Evolutionary conservation across 2,888 invertebrate species (phyloP).

Genomic region (Drosophila lacicola): DNA sequence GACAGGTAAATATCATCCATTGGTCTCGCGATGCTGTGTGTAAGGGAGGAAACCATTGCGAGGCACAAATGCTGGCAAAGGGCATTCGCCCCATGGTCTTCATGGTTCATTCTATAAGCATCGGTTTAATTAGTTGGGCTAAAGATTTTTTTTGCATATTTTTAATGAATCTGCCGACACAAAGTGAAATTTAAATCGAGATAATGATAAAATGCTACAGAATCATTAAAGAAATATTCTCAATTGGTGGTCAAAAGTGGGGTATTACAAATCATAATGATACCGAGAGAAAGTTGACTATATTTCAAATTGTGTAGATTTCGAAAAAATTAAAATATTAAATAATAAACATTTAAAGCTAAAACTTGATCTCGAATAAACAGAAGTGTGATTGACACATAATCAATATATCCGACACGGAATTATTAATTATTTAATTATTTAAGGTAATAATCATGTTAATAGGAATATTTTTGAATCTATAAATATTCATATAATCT

Average conservation of each 20-base stretch:
- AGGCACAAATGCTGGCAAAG: conserved; percentile 33
- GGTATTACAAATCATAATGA: conserved; percentile 47
- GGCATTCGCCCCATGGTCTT: conserved; percentile 52
- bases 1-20: conserved; percentile 55
- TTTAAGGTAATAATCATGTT: too few relatives aligned
- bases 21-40: conserved; percentile 30
- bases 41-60: conserved; percentile 12
- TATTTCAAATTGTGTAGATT: background rate
- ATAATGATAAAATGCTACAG: conserved; percentile 57
- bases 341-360: too few relatives aligned
- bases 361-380: too few relatives aligned
- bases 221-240: conserved; percentile 56
- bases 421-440: too few relatives aligned
- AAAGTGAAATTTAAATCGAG: conserved; percentile 54
- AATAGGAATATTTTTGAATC: too few relatives aligned
- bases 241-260: conserved; percentile 40
- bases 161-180: conserved; percentile 58
- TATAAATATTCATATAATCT: too few relatives aligned
- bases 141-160: conserved; percentile 47
- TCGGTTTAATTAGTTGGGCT: conserved; percentile 67
- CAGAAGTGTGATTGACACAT: too few relatives aligned
- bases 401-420: too few relatives aligned
- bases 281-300: background rate
- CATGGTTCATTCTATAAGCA: conserved; percentile 69
- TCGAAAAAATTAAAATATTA: background rate